phyloP scores from a whole-genome alignment of 1,140 invertebrate genomes.

The Oncopeltus fasciatus region DNA sequence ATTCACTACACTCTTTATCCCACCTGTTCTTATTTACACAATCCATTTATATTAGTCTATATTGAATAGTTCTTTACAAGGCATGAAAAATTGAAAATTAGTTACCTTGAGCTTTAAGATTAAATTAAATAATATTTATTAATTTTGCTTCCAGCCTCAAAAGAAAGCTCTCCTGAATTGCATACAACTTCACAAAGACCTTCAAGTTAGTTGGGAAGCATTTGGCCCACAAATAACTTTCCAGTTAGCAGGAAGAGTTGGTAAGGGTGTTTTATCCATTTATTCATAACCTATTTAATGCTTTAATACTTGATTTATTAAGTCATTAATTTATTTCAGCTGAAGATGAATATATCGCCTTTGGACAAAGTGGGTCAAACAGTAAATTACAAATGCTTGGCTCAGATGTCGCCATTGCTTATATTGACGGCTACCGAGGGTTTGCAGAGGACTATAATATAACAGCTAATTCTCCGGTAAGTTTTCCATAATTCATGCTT shows the following conservation, averaged over 20 bases:
- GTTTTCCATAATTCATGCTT: constrained; percentile 21
- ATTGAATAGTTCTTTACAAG: too few relatives aligned
- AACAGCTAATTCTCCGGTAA: constrained; percentile 63
- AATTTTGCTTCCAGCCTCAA: constrained; percentile 30
- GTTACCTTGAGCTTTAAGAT: too few relatives aligned
- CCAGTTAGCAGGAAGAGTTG: constrained; percentile 64
- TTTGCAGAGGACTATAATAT: constrained; percentile 73
- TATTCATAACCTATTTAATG: neutral
- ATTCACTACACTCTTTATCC: too few relatives aligned
- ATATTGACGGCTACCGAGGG: constrained; percentile 54
- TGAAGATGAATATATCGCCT: constrained; percentile 71
- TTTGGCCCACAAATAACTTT: constrained; percentile 79
- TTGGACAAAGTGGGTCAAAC: constrained; percentile 64
- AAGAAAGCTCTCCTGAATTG: constrained; percentile 62
- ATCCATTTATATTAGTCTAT: too few relatives aligned
- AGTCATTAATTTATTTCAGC: constrained; percentile 30
- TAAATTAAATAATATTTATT: too few relatives aligned
- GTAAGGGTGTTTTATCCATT: constrained; percentile 28
- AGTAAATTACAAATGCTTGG: constrained; percentile 65
- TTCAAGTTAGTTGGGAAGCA: constrained; percentile 77
- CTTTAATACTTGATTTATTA: constrained; percentile 14
- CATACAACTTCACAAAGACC: constrained; percentile 64
- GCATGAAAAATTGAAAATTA: too few relatives aligned
- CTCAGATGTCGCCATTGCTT: constrained; percentile 65
- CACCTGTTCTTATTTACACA: too few relatives aligned